Evolutionary conservation across 2,113 vertebrate genomes (phyloP).

Genomic region (Poeciliopsis prolifica): DNA sequence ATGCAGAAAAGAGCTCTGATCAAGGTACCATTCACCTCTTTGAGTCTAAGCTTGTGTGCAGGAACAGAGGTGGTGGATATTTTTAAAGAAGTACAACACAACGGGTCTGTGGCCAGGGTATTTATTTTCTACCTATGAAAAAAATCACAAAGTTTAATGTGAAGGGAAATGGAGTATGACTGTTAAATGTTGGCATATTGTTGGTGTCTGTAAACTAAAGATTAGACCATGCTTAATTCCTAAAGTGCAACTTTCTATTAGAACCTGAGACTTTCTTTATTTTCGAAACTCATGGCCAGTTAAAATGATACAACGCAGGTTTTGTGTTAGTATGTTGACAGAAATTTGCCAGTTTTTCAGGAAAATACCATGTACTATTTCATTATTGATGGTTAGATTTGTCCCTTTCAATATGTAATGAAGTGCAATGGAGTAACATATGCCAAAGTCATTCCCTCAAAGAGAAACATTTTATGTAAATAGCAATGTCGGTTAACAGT

Average conservation of each 20-base stretch:
- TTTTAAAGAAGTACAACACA: constrained; percentile 15
- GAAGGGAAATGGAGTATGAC: neutral
- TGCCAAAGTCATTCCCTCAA: neutral
- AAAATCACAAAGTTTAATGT: constrained; percentile 10
- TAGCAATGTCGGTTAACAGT: constrained; percentile 5
- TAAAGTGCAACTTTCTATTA: neutral
- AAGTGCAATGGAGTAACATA: neutral
- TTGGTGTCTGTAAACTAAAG: constrained; percentile 26
- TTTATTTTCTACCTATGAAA: constrained; percentile 19
- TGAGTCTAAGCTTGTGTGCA: constrained; percentile 35
- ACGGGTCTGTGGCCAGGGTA: neutral
- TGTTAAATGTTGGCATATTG: neutral
- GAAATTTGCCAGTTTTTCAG: neutral
- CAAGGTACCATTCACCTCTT: constrained; percentile 47
- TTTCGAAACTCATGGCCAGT: neutral
- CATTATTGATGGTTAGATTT: constrained; percentile 3
- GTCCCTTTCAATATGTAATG: constrained; percentile 9
- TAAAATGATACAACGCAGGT: neutral
- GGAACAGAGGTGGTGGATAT: constrained; percentile 6
- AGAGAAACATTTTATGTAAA: constrained; percentile 16
- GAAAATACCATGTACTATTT: neutral
- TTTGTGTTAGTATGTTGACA: neutral
- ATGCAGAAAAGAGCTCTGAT: constrained; percentile 38
- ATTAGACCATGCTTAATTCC: neutral
- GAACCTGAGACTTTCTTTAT: neutral